These are phyloP conservation scores for Drosophila lacicola DNA, from an alignment of 2,888 invertebrate species.

Conservation along the genomic window DNA sequence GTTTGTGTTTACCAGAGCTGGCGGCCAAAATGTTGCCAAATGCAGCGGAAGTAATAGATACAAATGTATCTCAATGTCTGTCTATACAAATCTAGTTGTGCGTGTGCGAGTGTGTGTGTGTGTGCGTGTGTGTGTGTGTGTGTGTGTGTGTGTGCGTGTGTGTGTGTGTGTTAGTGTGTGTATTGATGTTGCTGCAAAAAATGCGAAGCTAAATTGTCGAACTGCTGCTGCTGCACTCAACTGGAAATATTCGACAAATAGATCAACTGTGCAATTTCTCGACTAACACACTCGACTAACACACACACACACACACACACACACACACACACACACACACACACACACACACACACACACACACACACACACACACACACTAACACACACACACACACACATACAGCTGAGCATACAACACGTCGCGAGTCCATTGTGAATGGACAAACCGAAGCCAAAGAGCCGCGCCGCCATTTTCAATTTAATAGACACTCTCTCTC, in stretches of 20 bases:
- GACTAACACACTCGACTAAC: background rate
- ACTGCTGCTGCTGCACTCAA: conserved; percentile 50
- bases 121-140: conserved; percentile 13
- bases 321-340: conserved; percentile 9
- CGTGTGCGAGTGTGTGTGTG: too few species aligned
- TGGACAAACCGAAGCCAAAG: conserved; percentile 11
- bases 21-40: conserved; percentile 62
- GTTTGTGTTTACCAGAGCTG: conserved; percentile 44
- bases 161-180: too few species aligned
- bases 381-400: too few species aligned
- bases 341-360: too few species aligned
- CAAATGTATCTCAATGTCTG: conserved; percentile 49
- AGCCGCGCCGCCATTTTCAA: conserved; percentile 15
- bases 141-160: conserved; percentile 15
- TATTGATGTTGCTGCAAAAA: conserved; percentile 33
- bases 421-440: conserved; percentile 23
- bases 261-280: conserved; percentile 61
- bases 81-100: background rate
- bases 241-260: conserved; percentile 68
- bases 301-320: conserved; percentile 2
- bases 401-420: conserved; percentile 13
- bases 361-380: conserved; percentile 4
- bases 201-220: conserved; percentile 56
- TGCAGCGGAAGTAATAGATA: conserved; percentile 73
- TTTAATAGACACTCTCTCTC: conserved; percentile 7